Conservation (phyloP, 2,113 vertebrate species). For the Lophotis ruficrista region DNA sequence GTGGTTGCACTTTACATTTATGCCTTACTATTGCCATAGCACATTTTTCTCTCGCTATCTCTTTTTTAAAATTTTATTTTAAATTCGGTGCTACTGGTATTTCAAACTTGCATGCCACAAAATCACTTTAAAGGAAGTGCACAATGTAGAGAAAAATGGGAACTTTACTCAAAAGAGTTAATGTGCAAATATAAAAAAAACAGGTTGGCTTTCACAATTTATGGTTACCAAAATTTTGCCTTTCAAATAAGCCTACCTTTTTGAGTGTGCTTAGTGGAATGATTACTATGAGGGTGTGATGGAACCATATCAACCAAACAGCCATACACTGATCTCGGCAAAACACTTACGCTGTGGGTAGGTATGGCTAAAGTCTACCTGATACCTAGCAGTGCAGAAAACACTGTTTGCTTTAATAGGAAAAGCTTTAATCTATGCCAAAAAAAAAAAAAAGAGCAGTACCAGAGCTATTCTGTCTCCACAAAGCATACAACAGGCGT, state of each 20-base stretch:
- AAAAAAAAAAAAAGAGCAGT: background rate
- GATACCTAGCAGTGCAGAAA: background rate
- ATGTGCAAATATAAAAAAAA: background rate
- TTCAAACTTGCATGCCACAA: background rate
- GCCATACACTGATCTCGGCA: background rate
- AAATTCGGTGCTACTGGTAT: background rate
- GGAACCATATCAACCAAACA: background rate
- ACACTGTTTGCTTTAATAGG: background rate
- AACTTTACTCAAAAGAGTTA: background rate
- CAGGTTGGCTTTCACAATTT: background rate
- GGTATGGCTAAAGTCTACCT: background rate
- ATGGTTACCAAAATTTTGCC: background rate
- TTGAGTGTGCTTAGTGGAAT: background rate
- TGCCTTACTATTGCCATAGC: background rate
- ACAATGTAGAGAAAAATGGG: background rate
- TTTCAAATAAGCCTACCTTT: background rate
- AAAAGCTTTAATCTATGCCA: background rate
- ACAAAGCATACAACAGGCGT: background rate
- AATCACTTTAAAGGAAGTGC: background rate
- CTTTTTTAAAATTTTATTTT: background rate
- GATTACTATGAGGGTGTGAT: background rate
- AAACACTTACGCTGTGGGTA: background rate
- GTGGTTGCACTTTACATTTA: background rate
- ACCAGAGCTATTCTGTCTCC: background rate
- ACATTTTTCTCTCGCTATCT: background rate